Base-by-base conservation (phyloP, 2,888 invertebrate genomes). In the Agonopterix heracliana region DNA sequence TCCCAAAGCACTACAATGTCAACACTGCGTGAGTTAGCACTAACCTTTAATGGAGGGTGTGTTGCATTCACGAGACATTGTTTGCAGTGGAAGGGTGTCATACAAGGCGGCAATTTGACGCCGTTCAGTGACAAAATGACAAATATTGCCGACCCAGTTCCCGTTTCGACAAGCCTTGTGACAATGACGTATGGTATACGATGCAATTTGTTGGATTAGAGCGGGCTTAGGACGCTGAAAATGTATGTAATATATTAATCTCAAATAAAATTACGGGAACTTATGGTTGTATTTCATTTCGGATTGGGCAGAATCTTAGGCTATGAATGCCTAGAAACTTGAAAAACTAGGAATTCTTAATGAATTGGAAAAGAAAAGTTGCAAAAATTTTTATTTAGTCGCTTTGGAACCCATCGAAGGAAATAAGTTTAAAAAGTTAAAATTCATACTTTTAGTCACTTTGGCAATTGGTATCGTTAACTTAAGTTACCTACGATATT, bases 101-200 rank as follows among this genome's bases (percentile, higher is more conserved):
- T 17, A 42, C 14, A 47, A 49, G 64, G 61, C 71, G 72, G 71
- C 74, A 67, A 75, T 70, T 73, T 61, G 76, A 71, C 74, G 75
- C 78, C 71, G 58, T 62, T 67, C 63, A 60, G 66, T 68, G 66
- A 66, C 72, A 67, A 74, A 77, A 71, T 68, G 74, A 75, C 71
- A 73, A 72, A 78, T 71, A 73, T 63, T 60, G 62, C 57, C 71
- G 78, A 74, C 74, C 78, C 64, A 75, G 61, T 76, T 77, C 60
- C 52, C 63, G 44, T 44, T 58, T 57, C 57, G 14, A 36, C 10
- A 34, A 42, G 41, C 47, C 46, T 10, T 11, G 45, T 41, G 41
- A n/a, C 38, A 38, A n/a, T 41, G 41, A 41, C 41, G 41, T 38
- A 38, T n/a, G 38, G 5, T n/a, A 35, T 69, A 66, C 12, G 46